These are phyloP conservation scores for Paralichthys olivaceus DNA, from an alignment of 2,113 vertebrate genomes.

Conservation along the genomic window DNA sequence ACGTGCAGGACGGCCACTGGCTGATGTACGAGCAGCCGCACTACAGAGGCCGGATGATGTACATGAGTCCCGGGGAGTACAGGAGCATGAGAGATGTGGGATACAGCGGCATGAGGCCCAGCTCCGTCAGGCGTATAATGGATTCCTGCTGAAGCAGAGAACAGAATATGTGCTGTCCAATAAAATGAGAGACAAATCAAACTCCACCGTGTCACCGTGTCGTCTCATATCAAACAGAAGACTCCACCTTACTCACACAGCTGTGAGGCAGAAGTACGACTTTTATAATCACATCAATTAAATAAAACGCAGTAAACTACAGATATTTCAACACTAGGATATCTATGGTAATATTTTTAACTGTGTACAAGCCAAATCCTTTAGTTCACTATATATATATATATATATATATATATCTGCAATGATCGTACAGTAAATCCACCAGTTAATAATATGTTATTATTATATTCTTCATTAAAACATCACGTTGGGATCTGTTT, in stretches of 20 bases:
- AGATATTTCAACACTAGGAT: background rate
- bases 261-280: background rate
- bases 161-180: conserved; percentile 26
- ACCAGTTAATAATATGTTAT: no score
- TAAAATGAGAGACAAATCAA: conserved; percentile 36
- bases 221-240: background rate
- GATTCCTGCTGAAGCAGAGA: conserved; percentile 60
- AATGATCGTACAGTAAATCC: no score
- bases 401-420: no score
- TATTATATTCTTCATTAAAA: no score
- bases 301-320: background rate
- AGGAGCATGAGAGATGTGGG: conserved; percentile 75
- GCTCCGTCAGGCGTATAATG: conserved; percentile 64
- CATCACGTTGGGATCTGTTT: no score
- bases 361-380: background rate
- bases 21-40: conserved; percentile 81
- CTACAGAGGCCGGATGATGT: conserved; percentile 74
- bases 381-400: background rate
- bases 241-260: background rate
- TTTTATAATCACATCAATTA: background rate
- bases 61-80: conserved; percentile 77
- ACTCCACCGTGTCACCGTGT: background rate
- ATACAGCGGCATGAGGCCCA: conserved; percentile 57
- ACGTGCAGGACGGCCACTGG: conserved; percentile 84
- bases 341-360: no score